phyloP scores from a whole-genome alignment of 2,797 vertebrate species.

The Urosaurus nigricauda region DNA sequence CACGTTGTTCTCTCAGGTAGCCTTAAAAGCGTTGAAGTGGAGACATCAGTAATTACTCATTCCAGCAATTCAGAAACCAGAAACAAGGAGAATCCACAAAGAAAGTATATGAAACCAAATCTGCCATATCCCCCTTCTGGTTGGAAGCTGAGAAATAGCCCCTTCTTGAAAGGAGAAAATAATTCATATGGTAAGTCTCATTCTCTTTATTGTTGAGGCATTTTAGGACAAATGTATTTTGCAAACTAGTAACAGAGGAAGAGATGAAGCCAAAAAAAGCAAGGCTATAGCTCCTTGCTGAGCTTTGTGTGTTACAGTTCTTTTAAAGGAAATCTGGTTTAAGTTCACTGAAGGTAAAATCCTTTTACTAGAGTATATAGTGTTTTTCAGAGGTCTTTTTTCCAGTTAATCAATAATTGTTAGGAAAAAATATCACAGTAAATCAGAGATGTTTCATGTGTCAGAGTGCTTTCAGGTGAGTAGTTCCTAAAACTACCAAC shows the following conservation, averaged over 20 bases:
- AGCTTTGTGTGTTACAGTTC: not conserved
- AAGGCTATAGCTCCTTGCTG: not conserved
- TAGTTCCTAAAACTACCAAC: not conserved
- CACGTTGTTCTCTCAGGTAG: not conserved
- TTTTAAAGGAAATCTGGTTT: not conserved
- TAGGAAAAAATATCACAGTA: not conserved
- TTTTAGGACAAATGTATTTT: not conserved
- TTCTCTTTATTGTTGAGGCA: not conserved
- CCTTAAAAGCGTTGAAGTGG: not conserved
- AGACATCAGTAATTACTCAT: not conserved
- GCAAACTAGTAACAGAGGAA: not conserved
- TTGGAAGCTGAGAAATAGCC: not conserved
- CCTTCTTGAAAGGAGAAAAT: constrained; percentile 13
- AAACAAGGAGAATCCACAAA: not conserved
- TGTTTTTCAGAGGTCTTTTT: not conserved
- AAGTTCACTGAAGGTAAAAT: not conserved
- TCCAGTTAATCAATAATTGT: not conserved
- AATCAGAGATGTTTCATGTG: not conserved
- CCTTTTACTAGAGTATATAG: not conserved
- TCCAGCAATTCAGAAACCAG: rapidly evolving
- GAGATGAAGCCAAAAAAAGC: not conserved
- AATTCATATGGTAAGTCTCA: constrained; percentile 57
- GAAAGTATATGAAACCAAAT: not conserved
- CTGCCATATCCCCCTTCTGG: not conserved
- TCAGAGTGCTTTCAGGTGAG: not conserved